Evolutionary conservation across 2,888 invertebrate genomes (phyloP), one percentile per base, ranked within the genome.

Genomic region (Portevinia maculata): DNA sequence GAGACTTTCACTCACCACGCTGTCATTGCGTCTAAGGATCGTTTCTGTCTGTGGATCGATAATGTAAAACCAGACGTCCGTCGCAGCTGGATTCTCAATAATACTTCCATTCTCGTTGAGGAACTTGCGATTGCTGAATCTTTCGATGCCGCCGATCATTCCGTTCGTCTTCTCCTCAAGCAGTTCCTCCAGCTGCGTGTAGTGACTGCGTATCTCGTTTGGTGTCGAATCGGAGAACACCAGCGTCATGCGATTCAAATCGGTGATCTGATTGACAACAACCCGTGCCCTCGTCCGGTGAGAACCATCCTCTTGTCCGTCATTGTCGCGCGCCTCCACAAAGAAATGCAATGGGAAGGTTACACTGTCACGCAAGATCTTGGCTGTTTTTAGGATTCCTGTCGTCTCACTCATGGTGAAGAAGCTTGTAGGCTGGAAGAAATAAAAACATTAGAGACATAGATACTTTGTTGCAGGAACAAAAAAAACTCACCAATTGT

Each of bases 21-120:
- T 92, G 83, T 94, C 94, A 85, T 96, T 96, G 52, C 96, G 93
- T 0, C 93, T 91, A 39, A 97, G 90, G 85, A 97, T 95, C 57
- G 91, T 91, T 84, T 96, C 96, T 0, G 94, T 94, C 62, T 92
- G 92, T 0, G 97, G 97, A 90, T 97, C 96, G 1, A 97, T 92
- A 0, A 95, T 93, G 87, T 97, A 97, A 89, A 98, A 94, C 96
- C 97, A 97, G 5, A 97, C 93, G 86, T 97, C 97, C 0, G 97
- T 96, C 6, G 95, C 96, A 5, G 92, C 92, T 0, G 93, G 91
- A 88, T 96, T 95, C 74, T 93, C 94, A 34, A 90, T 91, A 17
- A 96, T 89, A 0, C 96, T 95, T 3, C 95, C 95, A 88, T 96
- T 97, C 57, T 93, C 93, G 9, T 94, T 94, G 8, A 95, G 88